Evolutionary conservation across 2,113 vertebrate species (phyloP).

Genomic region (Albula glossodonta): DNA sequence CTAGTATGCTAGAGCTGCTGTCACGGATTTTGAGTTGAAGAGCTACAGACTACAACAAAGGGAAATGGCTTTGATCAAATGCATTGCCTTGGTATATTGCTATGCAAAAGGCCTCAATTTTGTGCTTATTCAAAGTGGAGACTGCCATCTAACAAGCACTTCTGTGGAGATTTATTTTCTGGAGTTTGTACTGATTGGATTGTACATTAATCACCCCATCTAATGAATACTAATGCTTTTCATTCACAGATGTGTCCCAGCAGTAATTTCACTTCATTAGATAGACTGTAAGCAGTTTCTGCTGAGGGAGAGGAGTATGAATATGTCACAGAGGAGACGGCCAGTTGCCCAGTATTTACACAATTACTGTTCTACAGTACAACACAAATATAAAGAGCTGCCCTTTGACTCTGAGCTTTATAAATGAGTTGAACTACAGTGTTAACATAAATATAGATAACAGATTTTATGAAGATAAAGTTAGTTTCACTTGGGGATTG

Average conservation of each 20-base stretch:
- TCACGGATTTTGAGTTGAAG: no score
- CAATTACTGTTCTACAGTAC: background rate
- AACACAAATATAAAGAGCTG: background rate
- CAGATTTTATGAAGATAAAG: background rate
- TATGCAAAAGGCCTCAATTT: background rate
- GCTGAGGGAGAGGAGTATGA: background rate
- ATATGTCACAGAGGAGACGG: no score
- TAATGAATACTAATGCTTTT: background rate
- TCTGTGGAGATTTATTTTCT: background rate
- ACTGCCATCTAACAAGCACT: background rate
- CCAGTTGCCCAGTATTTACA: background rate
- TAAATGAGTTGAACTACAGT: background rate
- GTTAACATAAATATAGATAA: background rate
- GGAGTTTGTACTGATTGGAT: background rate
- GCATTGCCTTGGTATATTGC: background rate
- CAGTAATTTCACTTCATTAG: background rate
- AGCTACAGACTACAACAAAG: no score
- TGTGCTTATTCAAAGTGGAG: background rate
- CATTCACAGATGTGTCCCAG: background rate
- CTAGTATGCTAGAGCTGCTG: no score
- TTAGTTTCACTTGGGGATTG: background rate
- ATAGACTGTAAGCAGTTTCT: background rate
- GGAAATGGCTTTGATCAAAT: background rate
- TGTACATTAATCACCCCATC: background rate
- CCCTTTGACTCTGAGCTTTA: background rate